Base-by-base conservation (phyloP, 2,113 vertebrate genomes). In the Muscicapa adusta region DNA sequence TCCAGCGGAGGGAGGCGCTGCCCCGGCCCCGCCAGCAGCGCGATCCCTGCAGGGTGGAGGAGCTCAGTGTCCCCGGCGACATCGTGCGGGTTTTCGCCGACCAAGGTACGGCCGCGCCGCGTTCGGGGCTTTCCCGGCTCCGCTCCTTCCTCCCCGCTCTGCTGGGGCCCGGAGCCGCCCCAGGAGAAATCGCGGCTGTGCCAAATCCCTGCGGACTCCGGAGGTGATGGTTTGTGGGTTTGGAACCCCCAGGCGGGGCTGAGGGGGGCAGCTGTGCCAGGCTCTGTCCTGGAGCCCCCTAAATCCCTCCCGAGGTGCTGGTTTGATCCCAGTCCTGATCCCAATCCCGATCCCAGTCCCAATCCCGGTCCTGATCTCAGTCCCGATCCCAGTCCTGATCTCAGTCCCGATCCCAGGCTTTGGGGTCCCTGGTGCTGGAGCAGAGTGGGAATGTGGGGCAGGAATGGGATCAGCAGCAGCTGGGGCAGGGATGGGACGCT, bases 31-130 rank as follows among this genome's bases (percentile, higher is more conserved):
- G 43, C 14, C 63, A 29, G 38, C 83, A 54, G 38, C 53, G 5
- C 3, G 96, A 98, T 2, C 93, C 97, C 2, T 99, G 99, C 67
- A 96, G 98, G 91, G 97, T 99, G 97, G 98, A 98, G 1, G 99
- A 99, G 67, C 98, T 99, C 4, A 97, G 98, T 10, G 99, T 99
- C 31, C 98, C 98, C 7, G 99, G 99, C 7, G 98, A 99, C 97
- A 99, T 99, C 93, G 97, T 99, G 86, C 98, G 99, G 10, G 98
- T 98, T 88, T 90, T 99, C 43, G 94, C 97, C 3, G 98, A 99
- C 93, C 98, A 98, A 98, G 99, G 99, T 99, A 95, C 94, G 74
- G 93, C 12, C 43, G 1, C 5, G 3, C 38, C 1, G 10, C 12
- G n/a, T 15, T 5, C 4, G 61, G 63, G 73, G 5, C 47, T 33